These are phyloP conservation scores for Schizaphis graminum DNA, from an alignment of 2,888 invertebrate species.

Conservation along the genomic window DNA sequence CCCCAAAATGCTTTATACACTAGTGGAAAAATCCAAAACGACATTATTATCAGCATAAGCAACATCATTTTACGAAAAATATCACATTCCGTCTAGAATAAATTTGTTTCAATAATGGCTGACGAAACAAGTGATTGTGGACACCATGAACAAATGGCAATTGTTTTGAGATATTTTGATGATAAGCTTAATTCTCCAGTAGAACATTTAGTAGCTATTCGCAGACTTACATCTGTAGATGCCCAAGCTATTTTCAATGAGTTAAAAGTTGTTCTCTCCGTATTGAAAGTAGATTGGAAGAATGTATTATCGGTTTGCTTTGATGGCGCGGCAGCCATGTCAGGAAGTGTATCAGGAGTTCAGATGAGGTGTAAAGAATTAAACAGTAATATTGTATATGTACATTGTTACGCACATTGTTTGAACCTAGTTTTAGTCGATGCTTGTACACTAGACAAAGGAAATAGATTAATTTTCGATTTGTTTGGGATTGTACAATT, in stretches of 20 bases:
- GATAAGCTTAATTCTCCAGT: slow-evolving; percentile 46
- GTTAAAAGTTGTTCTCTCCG: slow-evolving; percentile 42
- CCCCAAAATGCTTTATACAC: slow-evolving; percentile 40
- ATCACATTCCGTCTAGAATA: background rate
- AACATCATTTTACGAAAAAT: slow-evolving; percentile 25
- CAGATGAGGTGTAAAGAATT: slow-evolving; percentile 63
- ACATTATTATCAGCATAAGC: slow-evolving; percentile 34
- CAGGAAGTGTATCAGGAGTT: slow-evolving; percentile 63
- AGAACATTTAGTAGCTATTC: slow-evolving; percentile 45
- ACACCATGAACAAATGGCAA: slow-evolving; percentile 30
- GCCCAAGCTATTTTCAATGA: slow-evolving; percentile 36
- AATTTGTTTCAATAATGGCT: slow-evolving; percentile 33
- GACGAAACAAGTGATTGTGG: slow-evolving; percentile 42
- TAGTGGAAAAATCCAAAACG: slow-evolving; percentile 41
- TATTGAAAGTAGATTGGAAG: slow-evolving; percentile 55
- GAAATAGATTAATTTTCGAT: slow-evolving; percentile 50
- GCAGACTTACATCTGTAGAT: slow-evolving; percentile 35
- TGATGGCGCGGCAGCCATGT: slow-evolving; percentile 65
- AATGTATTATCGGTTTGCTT: slow-evolving; percentile 63
- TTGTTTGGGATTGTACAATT: slow-evolving; percentile 66
- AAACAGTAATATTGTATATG: slow-evolving; percentile 57
- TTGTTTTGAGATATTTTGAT: slow-evolving; percentile 40
- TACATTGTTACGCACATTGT: slow-evolving; percentile 63
- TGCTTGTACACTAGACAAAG: slow-evolving; percentile 21
- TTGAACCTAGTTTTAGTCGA: slow-evolving; percentile 63